Conservation (phyloP, 2,797 vertebrate genomes). For the Prunella strophiata region DNA sequence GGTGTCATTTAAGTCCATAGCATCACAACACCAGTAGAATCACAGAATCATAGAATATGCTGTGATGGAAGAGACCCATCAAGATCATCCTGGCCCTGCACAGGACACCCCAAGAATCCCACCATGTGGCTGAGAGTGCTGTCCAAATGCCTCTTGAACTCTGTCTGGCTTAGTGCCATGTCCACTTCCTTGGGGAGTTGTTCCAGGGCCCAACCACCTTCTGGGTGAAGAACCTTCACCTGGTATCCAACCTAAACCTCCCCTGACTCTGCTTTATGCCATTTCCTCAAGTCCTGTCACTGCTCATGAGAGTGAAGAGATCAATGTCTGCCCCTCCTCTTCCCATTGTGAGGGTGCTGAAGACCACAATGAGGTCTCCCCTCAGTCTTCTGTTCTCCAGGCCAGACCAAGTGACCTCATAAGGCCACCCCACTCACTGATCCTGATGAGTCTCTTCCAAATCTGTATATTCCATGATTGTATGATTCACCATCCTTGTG, state of each 20-base stretch:
- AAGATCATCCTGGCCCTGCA: background rate
- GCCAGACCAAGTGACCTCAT: background rate
- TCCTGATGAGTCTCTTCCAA: background rate
- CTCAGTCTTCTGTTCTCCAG: background rate
- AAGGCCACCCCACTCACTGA: background rate
- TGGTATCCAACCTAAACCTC: background rate
- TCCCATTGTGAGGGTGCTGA: background rate
- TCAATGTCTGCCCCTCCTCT: background rate
- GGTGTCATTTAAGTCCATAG: background rate
- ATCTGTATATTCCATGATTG: background rate
- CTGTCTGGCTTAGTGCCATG: background rate
- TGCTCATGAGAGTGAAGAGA: background rate
- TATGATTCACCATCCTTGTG: background rate
- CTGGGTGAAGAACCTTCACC: background rate
- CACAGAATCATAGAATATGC: background rate
- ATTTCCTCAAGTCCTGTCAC: background rate
- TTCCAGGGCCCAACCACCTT: rapidly evolving
- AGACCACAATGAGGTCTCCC: background rate
- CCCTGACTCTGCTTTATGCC: background rate
- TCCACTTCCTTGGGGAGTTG: background rate
- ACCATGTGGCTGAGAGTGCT: background rate
- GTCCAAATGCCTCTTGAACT: background rate
- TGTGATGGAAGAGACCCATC: background rate
- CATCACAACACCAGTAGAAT: background rate
- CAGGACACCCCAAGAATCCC: background rate